These are phyloP conservation scores for Noctilio leporinus DNA, from an alignment of 2,113 vertebrate genomes.

Conservation along the genomic window DNA sequence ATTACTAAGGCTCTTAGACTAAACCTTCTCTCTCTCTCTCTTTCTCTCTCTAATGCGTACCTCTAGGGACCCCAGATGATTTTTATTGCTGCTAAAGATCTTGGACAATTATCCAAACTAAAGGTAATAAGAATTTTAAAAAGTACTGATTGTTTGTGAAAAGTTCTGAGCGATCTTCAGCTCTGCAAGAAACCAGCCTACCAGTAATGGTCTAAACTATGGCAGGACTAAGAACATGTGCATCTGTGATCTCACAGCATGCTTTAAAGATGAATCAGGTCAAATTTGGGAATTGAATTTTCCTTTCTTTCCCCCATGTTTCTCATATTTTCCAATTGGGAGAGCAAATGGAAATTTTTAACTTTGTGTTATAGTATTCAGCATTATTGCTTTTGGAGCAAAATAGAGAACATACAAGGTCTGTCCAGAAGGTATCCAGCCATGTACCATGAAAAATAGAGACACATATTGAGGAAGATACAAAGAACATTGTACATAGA, in stretches of 20 bases:
- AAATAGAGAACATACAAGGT: neutral
- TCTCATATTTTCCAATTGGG: neutral
- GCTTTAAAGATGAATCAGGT: neutral
- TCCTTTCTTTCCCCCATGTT: neutral
- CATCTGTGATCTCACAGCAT: neutral
- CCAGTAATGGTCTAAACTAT: neutral
- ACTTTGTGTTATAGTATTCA: neutral
- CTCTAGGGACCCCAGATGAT: slow-evolving; percentile 97
- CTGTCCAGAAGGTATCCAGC: too few relatives aligned
- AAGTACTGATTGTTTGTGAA: neutral
- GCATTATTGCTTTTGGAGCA: neutral
- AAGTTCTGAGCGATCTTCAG: neutral
- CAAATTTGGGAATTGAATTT: neutral
- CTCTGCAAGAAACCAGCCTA: neutral
- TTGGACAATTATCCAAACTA: slow-evolving; percentile 96
- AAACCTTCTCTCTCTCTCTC: slow-evolving; percentile 43
- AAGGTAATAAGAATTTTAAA: slow-evolving; percentile 85
- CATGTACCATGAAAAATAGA: too few relatives aligned
- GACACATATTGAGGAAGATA: too few relatives aligned
- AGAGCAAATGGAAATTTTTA: neutral
- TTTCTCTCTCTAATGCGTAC: slow-evolving; percentile 25
- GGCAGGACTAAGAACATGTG: neutral
- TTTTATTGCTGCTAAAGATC: slow-evolving; percentile 96
- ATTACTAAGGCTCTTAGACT: neutral
- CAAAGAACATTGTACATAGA: too few relatives aligned